Conservation (phyloP, 2,888 invertebrate genomes). For the Archips xylosteana region DNA sequence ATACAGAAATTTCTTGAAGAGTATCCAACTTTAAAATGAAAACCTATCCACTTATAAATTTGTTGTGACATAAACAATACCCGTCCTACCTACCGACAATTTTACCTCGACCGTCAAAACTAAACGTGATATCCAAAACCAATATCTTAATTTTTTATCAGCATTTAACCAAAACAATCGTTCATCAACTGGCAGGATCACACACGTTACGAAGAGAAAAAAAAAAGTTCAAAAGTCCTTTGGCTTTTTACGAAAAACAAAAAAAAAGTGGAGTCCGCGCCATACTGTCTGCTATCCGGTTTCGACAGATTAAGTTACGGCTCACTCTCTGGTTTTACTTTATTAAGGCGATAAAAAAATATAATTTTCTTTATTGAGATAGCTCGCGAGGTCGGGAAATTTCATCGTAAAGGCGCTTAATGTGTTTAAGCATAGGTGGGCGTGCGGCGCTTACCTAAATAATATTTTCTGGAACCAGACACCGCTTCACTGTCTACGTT, state of each 20-base stretch:
- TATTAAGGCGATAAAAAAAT: constrained; percentile 69
- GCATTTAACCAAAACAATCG: constrained; percentile 63
- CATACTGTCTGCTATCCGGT: constrained; percentile 85
- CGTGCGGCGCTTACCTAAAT: constrained; percentile 36
- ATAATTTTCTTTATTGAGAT: constrained; percentile 76
- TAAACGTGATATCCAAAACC: constrained; percentile 27
- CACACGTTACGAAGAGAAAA: constrained; percentile 73
- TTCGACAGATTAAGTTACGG: constrained; percentile 80
- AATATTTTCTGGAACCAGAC: constrained; percentile 46
- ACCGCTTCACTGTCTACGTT: constrained; percentile 9
- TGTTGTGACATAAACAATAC: constrained; percentile 24
- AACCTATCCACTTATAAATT: constrained; percentile 12
- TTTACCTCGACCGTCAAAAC: constrained; percentile 26
- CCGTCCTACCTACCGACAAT: constrained; percentile 26
- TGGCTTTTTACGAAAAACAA: constrained; percentile 70
- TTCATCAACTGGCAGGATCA: constrained; percentile 70
- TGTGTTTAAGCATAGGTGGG: constrained; percentile 23
- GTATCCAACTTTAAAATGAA: constrained; percentile 4
- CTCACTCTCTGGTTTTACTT: constrained; percentile 69
- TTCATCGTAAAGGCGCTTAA: constrained; percentile 30
- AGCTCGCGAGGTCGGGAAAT: constrained; percentile 54
- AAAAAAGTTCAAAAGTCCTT: constrained; percentile 70
- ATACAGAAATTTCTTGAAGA: background rate
- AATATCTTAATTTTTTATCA: constrained; percentile 38
- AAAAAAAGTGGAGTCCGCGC: constrained; percentile 79